Base-by-base conservation (phyloP, 2,113 vertebrate species). In the Pollimyrus isidori region DNA sequence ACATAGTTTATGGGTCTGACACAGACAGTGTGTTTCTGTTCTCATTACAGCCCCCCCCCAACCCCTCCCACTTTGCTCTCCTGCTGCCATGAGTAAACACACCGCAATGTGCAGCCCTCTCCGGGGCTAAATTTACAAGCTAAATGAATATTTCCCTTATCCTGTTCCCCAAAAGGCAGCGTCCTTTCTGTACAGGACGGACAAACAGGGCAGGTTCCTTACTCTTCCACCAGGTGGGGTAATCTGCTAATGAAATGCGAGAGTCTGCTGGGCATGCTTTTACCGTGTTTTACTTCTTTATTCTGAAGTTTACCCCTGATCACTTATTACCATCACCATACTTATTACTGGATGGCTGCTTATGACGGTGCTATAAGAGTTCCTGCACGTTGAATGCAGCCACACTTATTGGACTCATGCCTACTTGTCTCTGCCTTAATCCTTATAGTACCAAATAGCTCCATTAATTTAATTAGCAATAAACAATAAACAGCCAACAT, bases 211-310 rank as follows among this genome's bases (percentile, higher is more conserved):
- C 53, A n/a, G 23, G 69, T 89, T 89, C 91, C 89, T 62, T 85
- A 87, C 90, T 39, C 89, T 91, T 92, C 93, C 93, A 93, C 91
- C 92, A 93, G 93, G 93, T 92, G 93, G 93, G 91, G 92, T 91
- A 87, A 92, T 92, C 91, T 87, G 90, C 91, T 90, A 92, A 88
- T 93, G 92, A 91, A 90, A 92, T 91, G 87, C 73, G 48, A 73
- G 26, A 26, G 88, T 58, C 62, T 39, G 87, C 0, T 39, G 65
- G 48, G 53, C 35, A 80, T 58, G 89, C 89, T 89, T 69, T 91
- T 39, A 73, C 52, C 39, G 58, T 56, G 35, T 5, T 56, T 56
- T 30, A 83, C 86, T 82, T 83, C 85, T 56, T 23, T 65, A 48
- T 58, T 89, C 48, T 89, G 15, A 53, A 45, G 2, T 26, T 13